Evolutionary conservation across 2,113 vertebrate genomes (phyloP), one percentile per base, ranked within the genome.

Genomic region (Callipepla squamata): DNA sequence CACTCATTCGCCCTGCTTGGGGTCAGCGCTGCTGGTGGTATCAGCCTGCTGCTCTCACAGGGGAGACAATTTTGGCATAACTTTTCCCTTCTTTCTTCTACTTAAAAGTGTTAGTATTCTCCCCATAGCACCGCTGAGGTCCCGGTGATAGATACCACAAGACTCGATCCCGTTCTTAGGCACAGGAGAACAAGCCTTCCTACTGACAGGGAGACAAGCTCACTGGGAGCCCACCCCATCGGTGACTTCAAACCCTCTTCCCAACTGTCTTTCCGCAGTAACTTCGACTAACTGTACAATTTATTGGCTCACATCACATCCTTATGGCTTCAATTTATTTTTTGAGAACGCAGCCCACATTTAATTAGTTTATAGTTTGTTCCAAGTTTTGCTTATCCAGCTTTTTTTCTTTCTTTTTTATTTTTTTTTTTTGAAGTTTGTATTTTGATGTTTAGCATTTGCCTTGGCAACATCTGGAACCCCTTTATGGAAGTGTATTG

Each of bases 291-390:
- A 97, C 91, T 95, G 97, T 96, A 96, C 95, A 92, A 93, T 95
- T 97, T 96, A 95, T 98, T 98, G 98, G 98, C 98, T 97, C 95
- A 77, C 91, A 95, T 93, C 94, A 91, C 94, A 91, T 87, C 92
- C 97, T 97, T 97, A 98, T 98, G 98, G 97, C 97, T 98, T 98
- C 96, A 98, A 98, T 98, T 98, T 98, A 98, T 96, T 98, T 95
- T 95, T 98, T 97, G 97, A 98, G 97, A 95, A 93, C 89, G 91
- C 90, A 95, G 76, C 96, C 93, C 96, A 91, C 97, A 97, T 97
- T 98, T 98, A 98, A 98, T 98, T 98, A 98, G 97, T 97, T 98
- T 97, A 97, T 94, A 97, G 96, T 97, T 97, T 92, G 96, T 96
- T 96, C 95, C 96, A 96, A 97, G 90, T 96, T 96, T 93, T 97